Evolutionary conservation across 2,888 invertebrate genomes (phyloP).

Genomic region (Lasioglossum oenotherae): DNA sequence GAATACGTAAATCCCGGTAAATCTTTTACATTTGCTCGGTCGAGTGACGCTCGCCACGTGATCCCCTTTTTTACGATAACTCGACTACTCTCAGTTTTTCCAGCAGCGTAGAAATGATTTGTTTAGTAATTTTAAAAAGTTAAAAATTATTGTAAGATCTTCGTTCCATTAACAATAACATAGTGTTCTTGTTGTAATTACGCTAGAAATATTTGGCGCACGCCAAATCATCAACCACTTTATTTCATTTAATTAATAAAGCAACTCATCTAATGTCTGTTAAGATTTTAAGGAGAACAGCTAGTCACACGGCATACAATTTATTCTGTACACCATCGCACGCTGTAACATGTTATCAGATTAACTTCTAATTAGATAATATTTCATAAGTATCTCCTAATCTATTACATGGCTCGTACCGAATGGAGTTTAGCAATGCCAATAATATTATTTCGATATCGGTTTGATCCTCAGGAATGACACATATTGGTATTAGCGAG

Average conservation of each 20-base stretch:
- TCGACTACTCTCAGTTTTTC: not conserved
- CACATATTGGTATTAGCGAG: not conserved
- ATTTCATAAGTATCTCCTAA: not conserved
- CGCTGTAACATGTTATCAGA: not conserved
- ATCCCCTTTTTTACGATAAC: not conserved
- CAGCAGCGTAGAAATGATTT: too few relatives aligned
- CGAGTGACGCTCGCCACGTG: conserved; percentile 4
- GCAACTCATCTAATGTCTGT: not conserved
- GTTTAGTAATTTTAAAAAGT: too few relatives aligned
- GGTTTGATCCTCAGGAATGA: not conserved
- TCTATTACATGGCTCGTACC: not conserved
- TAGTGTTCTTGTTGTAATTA: not conserved
- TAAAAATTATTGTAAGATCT: too few relatives aligned
- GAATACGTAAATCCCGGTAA: conserved; percentile 66
- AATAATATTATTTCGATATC: not conserved
- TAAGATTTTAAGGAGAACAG: not conserved
- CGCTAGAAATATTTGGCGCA: not conserved
- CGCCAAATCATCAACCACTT: not conserved
- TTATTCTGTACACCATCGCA: not conserved
- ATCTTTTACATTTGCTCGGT: conserved; percentile 50
- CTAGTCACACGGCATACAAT: not conserved
- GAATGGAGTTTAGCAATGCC: not conserved
- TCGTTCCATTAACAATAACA: too few relatives aligned
- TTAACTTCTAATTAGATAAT: not conserved
- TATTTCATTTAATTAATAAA: not conserved